Base-by-base conservation (phyloP, 2,113 vertebrate genomes). In the Sclerurus mexicanus region DNA sequence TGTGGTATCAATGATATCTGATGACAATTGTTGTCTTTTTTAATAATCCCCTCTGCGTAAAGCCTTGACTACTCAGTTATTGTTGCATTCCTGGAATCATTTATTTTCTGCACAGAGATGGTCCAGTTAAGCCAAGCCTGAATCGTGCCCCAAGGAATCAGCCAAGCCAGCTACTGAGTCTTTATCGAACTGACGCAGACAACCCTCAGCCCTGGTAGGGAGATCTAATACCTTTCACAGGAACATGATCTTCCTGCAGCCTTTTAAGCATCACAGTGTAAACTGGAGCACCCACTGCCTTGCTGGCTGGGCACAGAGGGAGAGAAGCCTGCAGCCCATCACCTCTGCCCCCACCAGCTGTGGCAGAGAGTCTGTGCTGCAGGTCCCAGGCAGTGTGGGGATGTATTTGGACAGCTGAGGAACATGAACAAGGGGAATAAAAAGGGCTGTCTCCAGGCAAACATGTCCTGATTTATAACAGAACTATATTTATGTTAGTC, bases 401-500 rank as follows among this genome's bases (percentile, higher is more conserved):
- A 91, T 62, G 37, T 46, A 72, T 67, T 92, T 85, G 77, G 71
- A 63, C 96, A 95, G 93, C 89, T 94, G 89, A 64, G 93, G 42
- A 85, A 59, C 72, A 90, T 12, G 37, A 78, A 49, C 44, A 46
- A 93, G n/a, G 74, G 74, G 39, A 90, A 95, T 67, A 87, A 94
- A 85, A 85, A 74, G 40, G 53, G n/a, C 73, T 89, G 69, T 93
- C 85, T 95, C 73, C 33, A 59, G 83, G 58, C 80, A 95, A 93
- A 71, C 35, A 50, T 47, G 47, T 49, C 81, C 78, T 96, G 89
- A 93, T 94, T 95, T 93, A 94, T 89, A 93, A 66, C 0, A 42
- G 69, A 89, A 85, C 81, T 95, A 19, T 92, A 95, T 96, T 96
- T 96, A 95, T 95, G 87, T 89, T 95, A 92, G 87, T 94, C 0